Conservation (phyloP, 2,888 invertebrate species). For the Acleris holmiana region DNA sequence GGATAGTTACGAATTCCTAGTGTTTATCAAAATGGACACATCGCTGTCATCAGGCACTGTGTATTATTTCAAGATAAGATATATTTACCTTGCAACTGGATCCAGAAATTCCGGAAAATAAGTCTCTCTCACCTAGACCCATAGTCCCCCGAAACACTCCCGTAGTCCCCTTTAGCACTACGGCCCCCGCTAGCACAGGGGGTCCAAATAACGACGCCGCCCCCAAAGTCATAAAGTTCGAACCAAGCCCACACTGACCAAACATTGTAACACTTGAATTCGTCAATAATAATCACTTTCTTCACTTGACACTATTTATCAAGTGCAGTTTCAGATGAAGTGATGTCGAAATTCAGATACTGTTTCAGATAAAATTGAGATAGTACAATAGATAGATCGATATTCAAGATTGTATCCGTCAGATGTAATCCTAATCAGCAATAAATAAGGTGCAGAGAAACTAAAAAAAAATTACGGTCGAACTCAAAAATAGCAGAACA, state of each 20-base stretch:
- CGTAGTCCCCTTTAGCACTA: constrained; percentile 17
- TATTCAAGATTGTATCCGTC: no score
- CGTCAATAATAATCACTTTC: constrained; percentile 16
- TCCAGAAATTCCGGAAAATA: constrained; percentile 9
- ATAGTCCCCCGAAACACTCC: constrained; percentile 22
- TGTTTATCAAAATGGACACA: no score
- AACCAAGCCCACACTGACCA: constrained; percentile 16
- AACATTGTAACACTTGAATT: constrained; percentile 27
- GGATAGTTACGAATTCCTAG: no score
- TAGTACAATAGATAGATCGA: constrained; percentile 8
- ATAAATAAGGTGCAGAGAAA: no score
- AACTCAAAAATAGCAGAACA: no score
- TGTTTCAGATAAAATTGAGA: constrained; percentile 10
- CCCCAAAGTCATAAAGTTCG: constrained; percentile 24
- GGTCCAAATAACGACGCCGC: constrained; percentile 20
- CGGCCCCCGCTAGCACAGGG: constrained; percentile 27
- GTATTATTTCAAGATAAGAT: no score
- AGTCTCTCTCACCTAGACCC: constrained; percentile 9
- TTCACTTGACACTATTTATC: constrained; percentile 34
- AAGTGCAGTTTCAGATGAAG: constrained; percentile 21
- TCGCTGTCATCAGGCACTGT: no score
- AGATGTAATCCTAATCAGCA: no score
- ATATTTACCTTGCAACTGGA: constrained; percentile 27
- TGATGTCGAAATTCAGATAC: constrained; percentile 28
- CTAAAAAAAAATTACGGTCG: no score